phyloP scores from a whole-genome alignment of 2,113 vertebrate species.

The Aptenodytes patagonicus region DNA sequence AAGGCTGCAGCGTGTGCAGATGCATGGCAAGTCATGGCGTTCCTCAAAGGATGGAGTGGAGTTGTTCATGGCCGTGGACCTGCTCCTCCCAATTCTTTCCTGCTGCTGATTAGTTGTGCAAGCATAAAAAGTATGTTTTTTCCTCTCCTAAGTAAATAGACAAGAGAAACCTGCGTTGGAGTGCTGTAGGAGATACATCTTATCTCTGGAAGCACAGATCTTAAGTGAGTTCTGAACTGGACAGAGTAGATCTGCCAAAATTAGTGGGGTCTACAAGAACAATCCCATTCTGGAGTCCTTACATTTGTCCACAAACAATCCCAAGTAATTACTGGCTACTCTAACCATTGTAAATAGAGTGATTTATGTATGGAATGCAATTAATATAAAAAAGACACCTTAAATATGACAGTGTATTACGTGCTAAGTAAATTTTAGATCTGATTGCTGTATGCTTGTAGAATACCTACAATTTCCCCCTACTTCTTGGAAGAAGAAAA shows the following conservation, averaged over 20 bases:
- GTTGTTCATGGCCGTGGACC: not conserved
- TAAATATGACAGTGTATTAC: not conserved
- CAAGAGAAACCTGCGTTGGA: not conserved
- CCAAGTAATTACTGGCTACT: not conserved
- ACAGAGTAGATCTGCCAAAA: not conserved
- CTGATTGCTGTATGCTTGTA: not conserved
- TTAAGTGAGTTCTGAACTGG: not conserved
- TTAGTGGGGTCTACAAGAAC: not conserved
- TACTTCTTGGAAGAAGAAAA: not conserved
- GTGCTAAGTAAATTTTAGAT: not conserved
- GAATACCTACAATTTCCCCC: not conserved
- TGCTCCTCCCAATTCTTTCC: not conserved
- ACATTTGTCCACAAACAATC: not conserved
- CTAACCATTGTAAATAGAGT: not conserved
- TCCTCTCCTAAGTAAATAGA: not conserved
- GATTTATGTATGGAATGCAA: not conserved
- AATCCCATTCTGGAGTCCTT: not conserved
- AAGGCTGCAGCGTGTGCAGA: rapidly evolving
- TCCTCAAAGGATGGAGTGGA: not conserved
- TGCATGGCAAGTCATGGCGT: not conserved
- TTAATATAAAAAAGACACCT: not conserved
- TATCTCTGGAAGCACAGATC: not conserved
- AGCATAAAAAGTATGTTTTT: not conserved
- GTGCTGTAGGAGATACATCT: not conserved
- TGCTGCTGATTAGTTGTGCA: not conserved